Evolutionary conservation across 2,113 vertebrate genomes (phyloP), one percentile per base, ranked within the genome.

Genomic region (Eulacestoma nigropectus): DNA sequence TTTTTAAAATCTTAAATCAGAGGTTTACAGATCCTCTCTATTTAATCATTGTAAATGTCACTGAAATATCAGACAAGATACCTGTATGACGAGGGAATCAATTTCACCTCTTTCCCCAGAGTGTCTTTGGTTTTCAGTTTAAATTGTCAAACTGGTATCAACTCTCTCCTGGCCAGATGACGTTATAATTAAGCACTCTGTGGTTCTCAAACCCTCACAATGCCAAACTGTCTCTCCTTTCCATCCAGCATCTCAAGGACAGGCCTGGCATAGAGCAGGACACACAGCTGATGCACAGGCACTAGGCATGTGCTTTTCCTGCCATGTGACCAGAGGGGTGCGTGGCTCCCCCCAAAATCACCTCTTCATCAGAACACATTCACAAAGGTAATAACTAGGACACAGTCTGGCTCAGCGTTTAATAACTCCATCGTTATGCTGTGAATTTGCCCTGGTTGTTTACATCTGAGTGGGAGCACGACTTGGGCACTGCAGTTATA

Each of bases 31-130:
- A 91, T 80, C 41, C 32, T 93, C 65, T 87, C 47, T 44, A 37
- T 75, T 68, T 90, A 95, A 92, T 87, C 86, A 77, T 56, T 62
- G 52, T 57, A 96, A 93, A 93, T 86, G 46, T 90, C 64, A 95
- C 60, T 59, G 68, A 96, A 95, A 94, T 92, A 90, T n/a, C 81
- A 96, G 50, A 64, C 27, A 84, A 57, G 41, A 77, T 29, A 90
- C 59, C n/a, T 69, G 30, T 55, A 84, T 5, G 4, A 78, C 41
- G 26, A 39, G 8, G 11, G 20, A 84, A 86, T 90, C 79, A 53
- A 89, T 84, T 72, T 60, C 3, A 6, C 12, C n/a, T 93, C 53
- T 20, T 68, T 86, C 79, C 60, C 14, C 44, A 68, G 27, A 22
- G 14, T 47, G 19, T 32, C 30, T 69, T 55, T 42, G 39, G 27